These are phyloP conservation scores for Lasioglossum albipes DNA, from an alignment of 1,140 invertebrate species.

Conservation along the genomic window DNA sequence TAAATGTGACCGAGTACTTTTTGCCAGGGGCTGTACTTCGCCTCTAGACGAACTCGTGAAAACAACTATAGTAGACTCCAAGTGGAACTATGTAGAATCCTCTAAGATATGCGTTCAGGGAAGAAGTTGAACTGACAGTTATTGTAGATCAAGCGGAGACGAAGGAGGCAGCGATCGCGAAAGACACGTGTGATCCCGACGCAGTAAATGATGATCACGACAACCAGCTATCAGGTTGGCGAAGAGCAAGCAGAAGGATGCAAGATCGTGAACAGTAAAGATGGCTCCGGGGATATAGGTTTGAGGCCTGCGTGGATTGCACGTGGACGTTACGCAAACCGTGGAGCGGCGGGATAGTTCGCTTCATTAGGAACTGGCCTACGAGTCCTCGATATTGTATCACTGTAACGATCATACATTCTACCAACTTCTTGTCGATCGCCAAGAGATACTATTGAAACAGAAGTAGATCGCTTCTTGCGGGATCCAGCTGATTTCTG, in stretches of 20 bases:
- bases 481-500: background rate
- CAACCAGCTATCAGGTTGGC: background rate
- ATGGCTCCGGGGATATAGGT: slow-evolving; percentile 15
- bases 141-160: too few species aligned
- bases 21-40: too few species aligned
- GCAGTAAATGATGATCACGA: background rate
- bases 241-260: background rate
- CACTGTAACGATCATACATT: slow-evolving; percentile 16
- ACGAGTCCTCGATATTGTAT: background rate
- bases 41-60: too few species aligned
- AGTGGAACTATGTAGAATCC: too few species aligned
- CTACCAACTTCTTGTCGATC: slow-evolving; percentile 27
- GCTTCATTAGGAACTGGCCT: slow-evolving; percentile 24
- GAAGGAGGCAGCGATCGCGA: background rate
- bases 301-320: slow-evolving; percentile 19
- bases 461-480: slow-evolving; percentile 24
- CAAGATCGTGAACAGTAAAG: slow-evolving; percentile 5
- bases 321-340: slow-evolving; percentile 24
- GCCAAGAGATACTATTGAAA: slow-evolving; percentile 26
- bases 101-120: too few species aligned
- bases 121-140: too few species aligned
- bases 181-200: background rate
- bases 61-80: too few species aligned
- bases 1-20: too few species aligned
- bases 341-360: background rate